Base-by-base conservation (phyloP, 1,140 invertebrate genomes). In the Mesaphorura yosii region DNA sequence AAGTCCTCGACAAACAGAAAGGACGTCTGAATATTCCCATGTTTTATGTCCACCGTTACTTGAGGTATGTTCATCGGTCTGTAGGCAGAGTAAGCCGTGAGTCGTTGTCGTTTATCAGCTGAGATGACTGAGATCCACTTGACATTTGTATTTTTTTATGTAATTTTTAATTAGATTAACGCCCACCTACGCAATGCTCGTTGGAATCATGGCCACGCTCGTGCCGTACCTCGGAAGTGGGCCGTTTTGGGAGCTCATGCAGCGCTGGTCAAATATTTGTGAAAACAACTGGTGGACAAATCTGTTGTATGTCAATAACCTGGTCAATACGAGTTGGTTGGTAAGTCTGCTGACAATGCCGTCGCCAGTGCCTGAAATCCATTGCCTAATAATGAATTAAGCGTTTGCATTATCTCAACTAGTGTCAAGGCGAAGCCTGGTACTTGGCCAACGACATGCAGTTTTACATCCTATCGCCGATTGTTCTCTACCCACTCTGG, bases 401-500 rank as follows among this genome's bases (percentile, higher is more conserved):
- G 29, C 6, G 14, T 52, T 42, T 44, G 2, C 5, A 20, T n/a
- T 19, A n/a, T 41, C 22, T 17, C 29, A 39, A 51, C 26, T 62
- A 81, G 81, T 88, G 86, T 60, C 73, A 86, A 70, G 77, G 77
- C 3, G 86, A 83, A 81, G 80, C 80, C 23, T 89, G 86, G 86
- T 88, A 86, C 62, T 63, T 89, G 44, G 78, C 84, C 10, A 79
- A 79, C 49, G 86, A 89, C 65, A 86, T 84, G 76, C 84, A 87
- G 68, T 83, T 83, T 64, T 87, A 80, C 62, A 64, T 80, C 12
- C 66, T 85, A 4, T 68, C 70, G 17, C 69, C 75, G 0, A 54
- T 78, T 19, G 62, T 78, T 40, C 38, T 75, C 17, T 64, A 67
- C 15, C 59, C 67, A 14, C 40, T 72, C 2, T 66, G 59, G 64